These are phyloP conservation scores for Nephrotoma flavescens DNA, from an alignment of 2,888 invertebrate genomes.

Conservation along the genomic window DNA sequence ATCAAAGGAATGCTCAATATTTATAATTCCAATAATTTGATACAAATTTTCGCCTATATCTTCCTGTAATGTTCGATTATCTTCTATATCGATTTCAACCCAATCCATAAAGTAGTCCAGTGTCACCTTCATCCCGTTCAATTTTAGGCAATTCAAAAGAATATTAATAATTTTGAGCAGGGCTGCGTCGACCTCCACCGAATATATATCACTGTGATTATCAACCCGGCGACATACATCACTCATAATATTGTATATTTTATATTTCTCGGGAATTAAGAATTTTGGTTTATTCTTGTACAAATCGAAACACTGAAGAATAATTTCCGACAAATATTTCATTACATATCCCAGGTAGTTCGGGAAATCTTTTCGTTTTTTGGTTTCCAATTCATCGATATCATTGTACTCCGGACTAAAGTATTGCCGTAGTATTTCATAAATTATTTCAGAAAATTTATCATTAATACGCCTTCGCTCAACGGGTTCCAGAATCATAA, in stretches of 20 bases:
- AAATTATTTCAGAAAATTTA: slow-evolving; percentile 19
- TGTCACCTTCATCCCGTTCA: slow-evolving; percentile 20
- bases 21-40: slow-evolving; percentile 18
- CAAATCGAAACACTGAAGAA: slow-evolving; percentile 18
- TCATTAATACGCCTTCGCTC: slow-evolving; percentile 19
- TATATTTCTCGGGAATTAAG: slow-evolving; percentile 11
- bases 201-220: slow-evolving; percentile 7
- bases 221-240: slow-evolving; percentile 11
- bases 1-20: slow-evolving; percentile 15
- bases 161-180: slow-evolving; percentile 16
- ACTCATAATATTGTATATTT: slow-evolving; percentile 17
- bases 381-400: slow-evolving; percentile 15
- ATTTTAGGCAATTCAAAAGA: slow-evolving; percentile 21
- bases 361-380: slow-evolving; percentile 17
- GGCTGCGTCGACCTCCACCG: neutral
- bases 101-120: slow-evolving; percentile 22
- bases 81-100: slow-evolving; percentile 21
- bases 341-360: slow-evolving; percentile 21
- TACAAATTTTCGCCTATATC: slow-evolving; percentile 20
- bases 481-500: slow-evolving; percentile 16
- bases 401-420: slow-evolving; percentile 18
- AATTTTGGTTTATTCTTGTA: slow-evolving; percentile 15
- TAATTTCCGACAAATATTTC: slow-evolving; percentile 19
- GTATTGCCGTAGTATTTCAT: slow-evolving; percentile 21
- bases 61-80: slow-evolving; percentile 19